Base-by-base conservation (phyloP, 2,113 vertebrate species). In the Hirundichthys speculiger region DNA sequence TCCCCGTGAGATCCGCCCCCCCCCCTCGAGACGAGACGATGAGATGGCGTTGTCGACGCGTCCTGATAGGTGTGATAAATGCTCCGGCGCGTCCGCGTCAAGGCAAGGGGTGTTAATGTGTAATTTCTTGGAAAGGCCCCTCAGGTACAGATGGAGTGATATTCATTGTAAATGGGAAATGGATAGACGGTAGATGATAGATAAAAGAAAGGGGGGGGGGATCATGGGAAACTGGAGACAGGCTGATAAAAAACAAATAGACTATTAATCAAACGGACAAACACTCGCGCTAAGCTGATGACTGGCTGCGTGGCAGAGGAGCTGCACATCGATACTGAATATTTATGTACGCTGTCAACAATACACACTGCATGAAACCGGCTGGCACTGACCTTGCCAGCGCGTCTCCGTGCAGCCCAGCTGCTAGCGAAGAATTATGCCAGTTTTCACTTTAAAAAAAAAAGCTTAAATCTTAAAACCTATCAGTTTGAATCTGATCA, bases 1-100 rank as follows among this genome's bases (percentile, higher is more conserved):
- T 61, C 24, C 16, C 8, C 19, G 63, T 42, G 61, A 20, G 68
- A 61, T 41, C 9, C 11, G 42, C 16, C 57, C 50, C 2, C 25
- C 41, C 41, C 15, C 46, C 65, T 8, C 34, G 79, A 67, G 87
- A 82, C 53, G 14, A 34, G 13, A 24, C n/a, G 60, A 77, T 53
- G 53, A 22, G 56, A 84, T 87, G 75, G 54, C 87, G 86, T 86
- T 85, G 77, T 73, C 39, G 64, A 81, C 43, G 54, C 68, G 27
- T 74, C 68, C 61, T 90, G 87, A 89, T 88, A 86, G 82, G 84
- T 88, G 84, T 69, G 82, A 89, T 86, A 86, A 88, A 89, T 89
- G 84, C 86, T 77, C 46, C 75, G 15, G 84, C 88, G 89, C 81
- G 65, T 75, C 77, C 67, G 69, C 73, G 79, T 83, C 83, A 85